Conservation (phyloP, 92 coral and sea anemone species). For the Parazoanthus swiftii region DNA sequence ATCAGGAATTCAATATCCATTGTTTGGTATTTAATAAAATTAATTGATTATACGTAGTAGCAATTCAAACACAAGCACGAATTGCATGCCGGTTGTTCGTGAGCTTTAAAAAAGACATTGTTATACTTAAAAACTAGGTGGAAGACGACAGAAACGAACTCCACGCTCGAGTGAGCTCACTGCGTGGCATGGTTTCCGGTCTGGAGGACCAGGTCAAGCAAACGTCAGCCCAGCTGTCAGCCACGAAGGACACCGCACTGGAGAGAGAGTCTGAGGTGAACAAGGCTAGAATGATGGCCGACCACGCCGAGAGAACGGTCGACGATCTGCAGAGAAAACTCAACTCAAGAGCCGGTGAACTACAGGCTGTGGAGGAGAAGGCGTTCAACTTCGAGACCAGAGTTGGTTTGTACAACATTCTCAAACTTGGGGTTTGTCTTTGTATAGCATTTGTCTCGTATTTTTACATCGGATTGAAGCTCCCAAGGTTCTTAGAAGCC, state of each 20-base stretch:
- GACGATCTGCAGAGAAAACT: conserved; percentile 94
- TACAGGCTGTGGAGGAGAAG: conserved; percentile 88
- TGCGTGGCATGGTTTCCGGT: conserved; percentile 82
- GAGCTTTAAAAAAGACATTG: not conserved
- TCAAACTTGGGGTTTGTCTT: too few species aligned
- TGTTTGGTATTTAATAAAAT: too few species aligned
- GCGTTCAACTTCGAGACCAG: conserved; percentile 65
- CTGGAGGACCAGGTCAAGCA: conserved; percentile 90
- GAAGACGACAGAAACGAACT: conserved; percentile 89
- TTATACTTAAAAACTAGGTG: conserved; percentile 46
- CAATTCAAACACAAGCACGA: too few species aligned
- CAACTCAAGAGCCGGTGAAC: conserved; percentile 78
- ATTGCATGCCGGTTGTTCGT: too few species aligned
- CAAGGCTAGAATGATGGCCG: conserved; percentile 76
- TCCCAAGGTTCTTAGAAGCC: too few species aligned
- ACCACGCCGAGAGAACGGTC: conserved; percentile 90
- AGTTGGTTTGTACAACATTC: conserved; percentile 59
- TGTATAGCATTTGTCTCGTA: too few species aligned
- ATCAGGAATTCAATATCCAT: too few species aligned
- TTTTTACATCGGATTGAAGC: too few species aligned
- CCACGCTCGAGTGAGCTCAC: conserved; percentile 83
- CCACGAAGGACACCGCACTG: conserved; percentile 78
- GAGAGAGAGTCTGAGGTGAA: conserved; percentile 87
- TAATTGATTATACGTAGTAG: too few species aligned
- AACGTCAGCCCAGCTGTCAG: conserved; percentile 80